Conservation (phyloP, 2,113 vertebrate genomes). For the Gambusia affinis region DNA sequence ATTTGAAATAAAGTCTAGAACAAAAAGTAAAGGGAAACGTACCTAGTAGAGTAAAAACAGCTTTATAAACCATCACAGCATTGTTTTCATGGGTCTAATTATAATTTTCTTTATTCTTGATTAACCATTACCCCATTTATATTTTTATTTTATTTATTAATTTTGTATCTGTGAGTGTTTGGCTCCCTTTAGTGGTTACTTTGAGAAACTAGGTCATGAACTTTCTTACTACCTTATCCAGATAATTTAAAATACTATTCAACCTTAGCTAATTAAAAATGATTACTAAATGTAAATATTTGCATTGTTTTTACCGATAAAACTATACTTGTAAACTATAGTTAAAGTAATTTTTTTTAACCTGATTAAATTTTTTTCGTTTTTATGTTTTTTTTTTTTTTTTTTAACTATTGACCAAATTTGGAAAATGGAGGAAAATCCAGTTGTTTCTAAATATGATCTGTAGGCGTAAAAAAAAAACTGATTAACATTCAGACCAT, state of each 20-base stretch:
- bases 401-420: neutral
- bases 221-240: accelerated
- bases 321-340: no score
- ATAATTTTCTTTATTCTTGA: neutral
- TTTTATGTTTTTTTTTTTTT: no score
- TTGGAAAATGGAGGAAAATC: neutral
- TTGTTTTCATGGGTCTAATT: neutral
- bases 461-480: neutral
- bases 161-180: neutral
- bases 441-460: neutral
- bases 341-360: no score
- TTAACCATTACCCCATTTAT: neutral
- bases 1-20: neutral
- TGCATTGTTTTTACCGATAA: no score
- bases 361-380: no score
- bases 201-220: neutral
- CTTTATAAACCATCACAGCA: neutral
- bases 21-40: neutral
- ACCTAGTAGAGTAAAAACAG: no score
- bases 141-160: neutral
- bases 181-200: constrained; percentile 5
- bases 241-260: neutral
- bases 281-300: no score
- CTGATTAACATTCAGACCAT: neutral
- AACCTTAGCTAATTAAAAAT: neutral